These are phyloP conservation scores for Chalcis sispes DNA, from an alignment of 2,888 invertebrate genomes.

Conservation along the genomic window DNA sequence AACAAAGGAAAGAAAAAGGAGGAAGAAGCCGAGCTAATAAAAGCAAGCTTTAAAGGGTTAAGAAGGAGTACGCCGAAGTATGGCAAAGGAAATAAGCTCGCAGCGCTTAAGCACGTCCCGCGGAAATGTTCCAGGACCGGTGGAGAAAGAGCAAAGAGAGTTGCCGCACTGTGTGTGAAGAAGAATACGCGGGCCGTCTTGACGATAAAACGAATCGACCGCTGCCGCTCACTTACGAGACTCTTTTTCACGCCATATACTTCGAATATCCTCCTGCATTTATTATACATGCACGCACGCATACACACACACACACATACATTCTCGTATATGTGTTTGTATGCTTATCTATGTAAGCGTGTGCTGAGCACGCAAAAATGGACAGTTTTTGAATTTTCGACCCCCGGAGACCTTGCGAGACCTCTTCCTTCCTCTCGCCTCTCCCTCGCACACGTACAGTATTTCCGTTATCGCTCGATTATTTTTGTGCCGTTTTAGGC, in stretches of 20 bases:
- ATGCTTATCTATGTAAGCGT: background rate
- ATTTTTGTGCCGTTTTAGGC: background rate
- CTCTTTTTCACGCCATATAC: slow-evolving; percentile 41
- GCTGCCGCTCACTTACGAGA: slow-evolving; percentile 1
- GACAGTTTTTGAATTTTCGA: slow-evolving; percentile 28
- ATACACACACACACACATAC: background rate
- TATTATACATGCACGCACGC: too few relatives aligned
- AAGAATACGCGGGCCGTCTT: slow-evolving; percentile 49
- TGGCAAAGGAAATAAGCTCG: slow-evolving; percentile 6
- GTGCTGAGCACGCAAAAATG: slow-evolving; percentile 41
- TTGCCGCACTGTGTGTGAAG: too few relatives aligned
- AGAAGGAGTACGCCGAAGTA: too few relatives aligned
- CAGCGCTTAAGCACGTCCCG: slow-evolving; percentile 49
- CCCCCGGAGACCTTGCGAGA: background rate
- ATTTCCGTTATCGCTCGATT: slow-evolving; percentile 14
- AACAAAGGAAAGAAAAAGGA: background rate
- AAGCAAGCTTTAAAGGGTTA: too few relatives aligned
- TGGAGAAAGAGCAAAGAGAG: slow-evolving; percentile 7
- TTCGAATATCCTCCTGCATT: slow-evolving; percentile 2
- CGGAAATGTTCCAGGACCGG: slow-evolving; percentile 35
- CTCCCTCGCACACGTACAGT: too few relatives aligned
- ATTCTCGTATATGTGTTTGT: background rate
- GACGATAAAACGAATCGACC: slow-evolving; percentile 50
- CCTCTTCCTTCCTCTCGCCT: too few relatives aligned
- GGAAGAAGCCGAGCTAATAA: slow-evolving; percentile 19